phyloP scores from a whole-genome alignment of 2,113 vertebrate species.

The Pimephales promelas region DNA sequence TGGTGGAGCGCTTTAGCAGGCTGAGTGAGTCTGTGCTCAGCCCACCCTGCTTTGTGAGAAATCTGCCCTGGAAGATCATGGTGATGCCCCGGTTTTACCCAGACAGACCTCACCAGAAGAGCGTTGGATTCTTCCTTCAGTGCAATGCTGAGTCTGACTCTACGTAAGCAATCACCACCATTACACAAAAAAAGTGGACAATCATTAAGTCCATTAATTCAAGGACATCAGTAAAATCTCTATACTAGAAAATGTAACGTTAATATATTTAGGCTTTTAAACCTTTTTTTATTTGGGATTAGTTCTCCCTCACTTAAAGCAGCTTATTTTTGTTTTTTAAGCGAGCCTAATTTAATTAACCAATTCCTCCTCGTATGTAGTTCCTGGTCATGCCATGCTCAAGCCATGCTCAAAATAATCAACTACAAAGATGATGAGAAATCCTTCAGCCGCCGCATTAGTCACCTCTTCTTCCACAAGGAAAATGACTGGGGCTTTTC shows the following conservation, averaged over 20 bases:
- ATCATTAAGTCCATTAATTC: too few species aligned
- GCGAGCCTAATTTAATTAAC: not conserved
- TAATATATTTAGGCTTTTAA: not conserved
- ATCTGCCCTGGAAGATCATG: conserved; percentile 99
- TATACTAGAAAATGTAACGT: too few species aligned
- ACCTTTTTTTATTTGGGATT: not conserved
- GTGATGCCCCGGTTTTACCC: conserved; percentile 99
- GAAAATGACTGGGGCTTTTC: conserved; percentile 99
- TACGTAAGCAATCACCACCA: conserved; percentile 81
- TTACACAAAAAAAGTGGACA: not conserved
- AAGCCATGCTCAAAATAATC: conserved; percentile 98
- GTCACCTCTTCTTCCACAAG: conserved; percentile 99
- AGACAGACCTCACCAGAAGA: conserved; percentile 97
- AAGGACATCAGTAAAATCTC: too few species aligned
- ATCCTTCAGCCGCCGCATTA: conserved; percentile 97
- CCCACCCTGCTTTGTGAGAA: conserved; percentile 95
- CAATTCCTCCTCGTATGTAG: conserved; percentile 66
- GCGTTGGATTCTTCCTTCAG: conserved; percentile 97
- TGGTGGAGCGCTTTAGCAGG: conserved; percentile 96
- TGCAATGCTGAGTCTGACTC: conserved; percentile 99
- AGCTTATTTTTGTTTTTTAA: not conserved
- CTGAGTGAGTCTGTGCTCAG: conserved; percentile 97
- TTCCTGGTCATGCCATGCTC: conserved; percentile 98
- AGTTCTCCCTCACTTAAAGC: not conserved
- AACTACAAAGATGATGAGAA: conserved; percentile 99